These are phyloP conservation scores for Micrasema minimum DNA, from an alignment of 1,140 invertebrate species.

Conservation along the genomic window DNA sequence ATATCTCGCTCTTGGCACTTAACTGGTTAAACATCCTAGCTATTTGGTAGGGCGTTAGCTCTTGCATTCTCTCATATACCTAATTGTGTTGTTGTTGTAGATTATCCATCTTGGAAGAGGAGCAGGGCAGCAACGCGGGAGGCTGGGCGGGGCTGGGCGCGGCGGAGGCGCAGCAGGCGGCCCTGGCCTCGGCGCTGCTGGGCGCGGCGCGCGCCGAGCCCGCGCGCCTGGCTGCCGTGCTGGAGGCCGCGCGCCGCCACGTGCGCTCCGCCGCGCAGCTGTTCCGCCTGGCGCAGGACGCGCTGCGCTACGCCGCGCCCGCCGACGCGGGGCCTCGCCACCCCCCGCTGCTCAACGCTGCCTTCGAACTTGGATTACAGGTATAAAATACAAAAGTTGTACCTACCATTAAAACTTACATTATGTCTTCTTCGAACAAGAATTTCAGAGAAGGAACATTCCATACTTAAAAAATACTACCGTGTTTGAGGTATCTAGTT, in stretches of 20 bases:
- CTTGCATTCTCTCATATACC: too few species aligned
- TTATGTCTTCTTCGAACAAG: too few species aligned
- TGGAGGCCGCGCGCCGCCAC: conserved; percentile 81
- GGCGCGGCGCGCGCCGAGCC: conserved; percentile 79
- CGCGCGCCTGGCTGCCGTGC: conserved; percentile 74
- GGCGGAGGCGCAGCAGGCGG: conserved; percentile 85
- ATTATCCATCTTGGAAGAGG: conserved; percentile 81
- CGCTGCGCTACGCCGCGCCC: conserved; percentile 83
- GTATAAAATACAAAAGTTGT: conserved; percentile 60
- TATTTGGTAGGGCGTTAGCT: too few species aligned
- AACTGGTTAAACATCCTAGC: too few species aligned
- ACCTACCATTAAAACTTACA: too few species aligned
- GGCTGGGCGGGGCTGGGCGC: conserved; percentile 70
- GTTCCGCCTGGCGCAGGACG: conserved; percentile 86
- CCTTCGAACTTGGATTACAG: conserved; percentile 84
- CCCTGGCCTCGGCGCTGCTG: conserved; percentile 81
- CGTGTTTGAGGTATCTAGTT: too few species aligned
- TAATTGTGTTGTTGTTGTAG: too few species aligned
- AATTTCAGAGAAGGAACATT: too few species aligned
- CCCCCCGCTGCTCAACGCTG: conserved; percentile 78
- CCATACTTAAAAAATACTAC: too few species aligned
- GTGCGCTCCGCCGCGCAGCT: conserved; percentile 86
- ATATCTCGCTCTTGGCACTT: too few species aligned
- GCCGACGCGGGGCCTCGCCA: conserved; percentile 75
- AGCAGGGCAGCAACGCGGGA: conserved; percentile 67